phyloP scores from a whole-genome alignment of 2,113 vertebrate species.

The Rostratula benghalensis region DNA sequence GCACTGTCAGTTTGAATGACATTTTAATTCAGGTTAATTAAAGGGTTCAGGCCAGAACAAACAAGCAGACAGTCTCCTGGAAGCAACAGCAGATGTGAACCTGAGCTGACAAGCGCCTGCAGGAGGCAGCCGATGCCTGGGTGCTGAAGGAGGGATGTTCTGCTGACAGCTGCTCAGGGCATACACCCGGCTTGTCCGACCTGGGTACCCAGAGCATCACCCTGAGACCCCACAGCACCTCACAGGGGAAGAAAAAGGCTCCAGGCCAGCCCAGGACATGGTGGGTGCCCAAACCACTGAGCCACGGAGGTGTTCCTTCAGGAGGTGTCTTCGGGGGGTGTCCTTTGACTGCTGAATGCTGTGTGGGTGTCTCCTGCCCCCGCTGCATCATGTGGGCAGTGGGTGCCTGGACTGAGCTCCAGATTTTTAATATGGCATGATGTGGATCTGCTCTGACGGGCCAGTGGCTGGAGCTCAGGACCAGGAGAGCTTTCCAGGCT shows the following conservation, averaged over 20 bases:
- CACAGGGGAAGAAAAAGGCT: background rate
- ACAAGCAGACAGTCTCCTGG: background rate
- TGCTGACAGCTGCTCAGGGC: background rate
- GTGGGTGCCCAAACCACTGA: background rate
- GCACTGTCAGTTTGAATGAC: background rate
- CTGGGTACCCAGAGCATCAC: background rate
- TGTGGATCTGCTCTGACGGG: background rate
- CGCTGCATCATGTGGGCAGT: rapidly evolving
- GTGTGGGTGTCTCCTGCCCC: background rate
- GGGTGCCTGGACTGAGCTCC: background rate
- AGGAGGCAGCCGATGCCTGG: background rate
- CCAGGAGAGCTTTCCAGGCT: background rate
- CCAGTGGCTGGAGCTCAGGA: background rate
- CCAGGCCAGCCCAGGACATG: background rate
- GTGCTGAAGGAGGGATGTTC: background rate
- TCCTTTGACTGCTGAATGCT: background rate
- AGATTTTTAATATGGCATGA: background rate
- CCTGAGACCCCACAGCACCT: background rate
- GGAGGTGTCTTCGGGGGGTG: rapidly evolving
- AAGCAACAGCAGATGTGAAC: background rate
- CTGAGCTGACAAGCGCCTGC: background rate
- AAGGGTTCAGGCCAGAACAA: conserved; percentile 28
- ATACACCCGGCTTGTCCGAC: background rate
- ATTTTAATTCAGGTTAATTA: conserved; percentile 38
- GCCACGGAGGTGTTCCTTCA: background rate